phyloP scores from a whole-genome alignment of 1,140 invertebrate species.

The Thrips palmi region DNA sequence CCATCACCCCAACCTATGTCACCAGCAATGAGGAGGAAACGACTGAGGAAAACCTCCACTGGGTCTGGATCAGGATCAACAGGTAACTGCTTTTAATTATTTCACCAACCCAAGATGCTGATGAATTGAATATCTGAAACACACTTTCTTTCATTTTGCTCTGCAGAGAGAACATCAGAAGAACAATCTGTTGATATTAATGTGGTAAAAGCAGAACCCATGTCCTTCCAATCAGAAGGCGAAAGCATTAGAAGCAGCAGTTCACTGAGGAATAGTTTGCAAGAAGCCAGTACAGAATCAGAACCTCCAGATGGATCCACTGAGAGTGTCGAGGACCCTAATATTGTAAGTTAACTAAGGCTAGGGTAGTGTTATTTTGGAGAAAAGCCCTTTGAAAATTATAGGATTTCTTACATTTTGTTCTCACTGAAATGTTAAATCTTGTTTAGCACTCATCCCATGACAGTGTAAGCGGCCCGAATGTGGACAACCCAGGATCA shows the following conservation, averaged over 20 bases:
- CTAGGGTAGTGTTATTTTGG: too few species aligned
- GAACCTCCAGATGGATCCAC: slow-evolving; percentile 25
- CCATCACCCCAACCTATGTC: slow-evolving; percentile 12
- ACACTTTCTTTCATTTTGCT: neutral
- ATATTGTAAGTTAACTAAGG: too few species aligned
- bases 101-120: neutral
- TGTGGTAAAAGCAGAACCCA: slow-evolving; percentile 29
- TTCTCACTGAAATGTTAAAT: too few species aligned
- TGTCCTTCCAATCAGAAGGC: slow-evolving; percentile 21
- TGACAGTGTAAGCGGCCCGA: too few species aligned
- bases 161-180: slow-evolving; percentile 10
- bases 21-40: slow-evolving; percentile 28
- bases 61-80: slow-evolving; percentile 40
- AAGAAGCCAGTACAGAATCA: slow-evolving; percentile 18
- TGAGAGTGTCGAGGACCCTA: slow-evolving; percentile 29
- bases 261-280: slow-evolving; percentile 12
- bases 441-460: too few species aligned
- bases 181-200: slow-evolving; percentile 28
- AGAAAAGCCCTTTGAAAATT: too few species aligned
- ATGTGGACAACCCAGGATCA: too few species aligned
- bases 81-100: slow-evolving; percentile 21
- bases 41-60: slow-evolving; percentile 50
- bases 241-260: slow-evolving; percentile 9
- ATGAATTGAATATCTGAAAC: neutral
- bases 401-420: too few species aligned